A percentile compares a stretch with the other conserved stretches of the same genome.
Evolutionary conservation across 2,888 invertebrate species (phyloP).

Genomic region (Leptarthrus brevirostris): DNA sequence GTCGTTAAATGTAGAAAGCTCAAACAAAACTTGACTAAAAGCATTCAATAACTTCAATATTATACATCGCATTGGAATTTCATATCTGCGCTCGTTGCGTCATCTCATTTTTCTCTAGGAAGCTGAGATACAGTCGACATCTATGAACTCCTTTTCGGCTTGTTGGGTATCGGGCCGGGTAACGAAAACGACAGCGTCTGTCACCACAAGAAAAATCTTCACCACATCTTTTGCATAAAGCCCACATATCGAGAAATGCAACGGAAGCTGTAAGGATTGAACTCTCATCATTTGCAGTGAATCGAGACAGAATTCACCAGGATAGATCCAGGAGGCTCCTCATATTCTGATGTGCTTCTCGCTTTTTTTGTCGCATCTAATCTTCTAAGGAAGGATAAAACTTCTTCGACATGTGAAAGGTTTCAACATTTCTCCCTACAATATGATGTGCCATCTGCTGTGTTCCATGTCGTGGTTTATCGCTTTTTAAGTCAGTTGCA

Average conservation of each 20-base stretch:
- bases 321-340: slow-evolving; percentile 6
- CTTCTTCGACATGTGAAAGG: slow-evolving; percentile 47
- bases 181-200: slow-evolving; percentile 50
- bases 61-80: slow-evolving; percentile 42
- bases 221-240: slow-evolving; percentile 51
- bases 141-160: slow-evolving; percentile 47
- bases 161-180: too few species aligned
- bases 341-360: not conserved
- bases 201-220: slow-evolving; percentile 52
- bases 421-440: slow-evolving; percentile 19
- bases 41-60: slow-evolving; percentile 52
- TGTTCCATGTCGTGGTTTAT: slow-evolving; percentile 39
- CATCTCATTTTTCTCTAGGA: slow-evolving; percentile 1
- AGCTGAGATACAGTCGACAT: slow-evolving; percentile 38
- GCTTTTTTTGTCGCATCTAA: not conserved
- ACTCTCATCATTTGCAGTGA: slow-evolving; percentile 48
- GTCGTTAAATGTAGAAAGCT: not conserved
- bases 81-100: slow-evolving; percentile 15
- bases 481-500: slow-evolving; percentile 47
- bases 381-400: slow-evolving; percentile 42
- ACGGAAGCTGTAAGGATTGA: slow-evolving; percentile 50
- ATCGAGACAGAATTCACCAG: not conserved
- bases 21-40: slow-evolving; percentile 50
- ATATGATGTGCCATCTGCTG: slow-evolving; percentile 44
- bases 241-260: slow-evolving; percentile 51